Base-by-base conservation (phyloP, 2,113 vertebrate species). In the Misgurnus anguillicaudatus region DNA sequence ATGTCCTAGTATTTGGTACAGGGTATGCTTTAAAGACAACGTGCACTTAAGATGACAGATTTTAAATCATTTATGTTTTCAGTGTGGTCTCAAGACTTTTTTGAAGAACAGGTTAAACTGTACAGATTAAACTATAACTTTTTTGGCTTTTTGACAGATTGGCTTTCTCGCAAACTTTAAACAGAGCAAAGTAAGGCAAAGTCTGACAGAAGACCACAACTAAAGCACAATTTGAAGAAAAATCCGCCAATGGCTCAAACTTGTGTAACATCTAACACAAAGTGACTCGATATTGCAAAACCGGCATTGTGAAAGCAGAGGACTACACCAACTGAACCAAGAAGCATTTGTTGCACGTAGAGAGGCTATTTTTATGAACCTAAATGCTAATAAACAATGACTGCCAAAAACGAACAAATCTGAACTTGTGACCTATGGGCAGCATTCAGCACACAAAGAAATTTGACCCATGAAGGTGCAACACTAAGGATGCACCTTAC, bases 241-340 rank as follows among this genome's bases (percentile, higher is more conserved):
- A 39, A 57, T 61, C 9, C 38, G 42, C 57, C 10, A 75, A 63
- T 57, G 11, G 39, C 19, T 42, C 19, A 21, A 47, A 60, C 74
- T 42, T 58, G 13, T 78, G 68, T 78, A 73, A 81, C 42, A 68
- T 58, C 19, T 31, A 4, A 39, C 13, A 7, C 42, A 19, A 74
- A 74, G 42, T 41, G 16, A 47, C n/a, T 51, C 14, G 47, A 45
- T 41, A 67, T 82, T 82, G 53, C 68, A 24, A 78, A 82, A 78
- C 17, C 6, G 47, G 16, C 13, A 55, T 78, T 72, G 48, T 9
- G 38, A 11, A 60, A 78, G 13, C n/a, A 31, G 58, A 19, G 41
- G n/a, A 4, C 5, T 3, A 24, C 1, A 9, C 61, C 73, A 77
- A 51, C 57, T 13, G 6, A 17, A 62, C 31, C 58, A 19, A 10